These are phyloP conservation scores for Onchidella celtica DNA, from an alignment of 2,888 invertebrate genomes.

Conservation along the genomic window DNA sequence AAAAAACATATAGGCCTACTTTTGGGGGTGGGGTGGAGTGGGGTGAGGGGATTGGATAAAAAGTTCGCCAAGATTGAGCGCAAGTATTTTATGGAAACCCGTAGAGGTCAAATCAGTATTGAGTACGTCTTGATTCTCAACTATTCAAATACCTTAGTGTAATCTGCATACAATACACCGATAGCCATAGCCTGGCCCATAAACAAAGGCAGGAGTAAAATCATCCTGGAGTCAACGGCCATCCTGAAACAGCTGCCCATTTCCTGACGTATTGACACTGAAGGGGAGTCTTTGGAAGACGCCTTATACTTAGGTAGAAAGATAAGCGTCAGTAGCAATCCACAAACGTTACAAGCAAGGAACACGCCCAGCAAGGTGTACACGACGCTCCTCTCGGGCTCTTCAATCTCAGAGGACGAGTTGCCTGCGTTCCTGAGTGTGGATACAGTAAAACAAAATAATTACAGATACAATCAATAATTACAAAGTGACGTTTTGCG, in stretches of 20 bases:
- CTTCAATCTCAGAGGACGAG: slow-evolving; percentile 53
- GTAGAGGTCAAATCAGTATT: too few relatives aligned
- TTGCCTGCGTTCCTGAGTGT: slow-evolving; percentile 3
- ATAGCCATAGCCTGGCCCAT: slow-evolving; percentile 70
- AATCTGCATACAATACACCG: slow-evolving; percentile 12
- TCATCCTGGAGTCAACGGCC: slow-evolving; percentile 59
- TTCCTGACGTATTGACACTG: not conserved
- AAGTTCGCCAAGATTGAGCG: too few relatives aligned
- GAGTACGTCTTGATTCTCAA: too few relatives aligned
- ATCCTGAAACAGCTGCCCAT: slow-evolving; percentile 56
- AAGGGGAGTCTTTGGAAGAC: slow-evolving; percentile 38
- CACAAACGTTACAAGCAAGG: slow-evolving; percentile 63
- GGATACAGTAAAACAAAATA: too few relatives aligned
- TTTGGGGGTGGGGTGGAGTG: too few relatives aligned
- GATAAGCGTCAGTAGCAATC: slow-evolving; percentile 62
- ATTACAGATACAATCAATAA: too few relatives aligned
- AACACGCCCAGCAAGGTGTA: slow-evolving; percentile 69
- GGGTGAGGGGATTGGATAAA: too few relatives aligned
- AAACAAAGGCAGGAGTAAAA: slow-evolving; percentile 73
- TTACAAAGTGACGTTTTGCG: too few relatives aligned
- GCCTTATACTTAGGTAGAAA: slow-evolving; percentile 56
- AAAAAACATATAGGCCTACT: too few relatives aligned
- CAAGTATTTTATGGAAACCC: too few relatives aligned
- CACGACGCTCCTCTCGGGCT: slow-evolving; percentile 61
- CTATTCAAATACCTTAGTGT: slow-evolving; percentile 25